Base-by-base conservation (phyloP, 2,888 invertebrate species). In the Protonemura montana region DNA sequence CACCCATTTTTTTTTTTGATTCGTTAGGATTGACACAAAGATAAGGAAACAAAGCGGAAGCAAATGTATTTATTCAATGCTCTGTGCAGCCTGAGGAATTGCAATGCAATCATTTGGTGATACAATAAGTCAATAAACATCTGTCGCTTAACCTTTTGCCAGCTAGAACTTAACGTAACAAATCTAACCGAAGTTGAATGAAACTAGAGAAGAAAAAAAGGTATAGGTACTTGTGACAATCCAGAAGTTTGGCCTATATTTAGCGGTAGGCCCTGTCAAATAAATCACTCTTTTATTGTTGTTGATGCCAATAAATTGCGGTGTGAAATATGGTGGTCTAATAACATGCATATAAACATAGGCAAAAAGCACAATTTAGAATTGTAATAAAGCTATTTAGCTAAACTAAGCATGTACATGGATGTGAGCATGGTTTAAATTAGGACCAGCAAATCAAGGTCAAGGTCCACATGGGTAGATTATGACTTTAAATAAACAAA, bases 1-100 rank as follows among this genome's bases (percentile, higher is more conserved):
- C 59, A 59, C 6, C 3, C 16, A 35, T 35, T 21, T 59, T 59
- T 21, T 59, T 59, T 59, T 59, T 59, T 16, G 59, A 59, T 59
- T 59, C 59, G 59, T 59, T 59, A 10, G 59, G 1, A 7, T 59
- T 59, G 59, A 59, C 59, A 59, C 59, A 59, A 59, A 59, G 59
- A 59, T 59, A 59, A 59, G 59, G 59, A 59, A 59, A 59, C 59
- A 59, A 59, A 59, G 59, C 59, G 59, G 59, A 59, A 59, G 59
- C 59, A 59, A 59, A 59, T 21, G 59, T 59, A 59, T 59, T 7
- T 59, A 59, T 59, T 59, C 59, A 59, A 59, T 59, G 59, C 59
- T 16, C 7, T 59, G 35, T 35, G 35, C 35, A 35, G 35, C 35
- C n/a, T n/a, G 35, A 35, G 35, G 35, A 35, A 59, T 59, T 21